A percentile compares a stretch with the other conserved stretches of the same genome.
Conservation (phyloP, 1,140 invertebrate genomes). For the Brachionus paranguensis region DNA sequence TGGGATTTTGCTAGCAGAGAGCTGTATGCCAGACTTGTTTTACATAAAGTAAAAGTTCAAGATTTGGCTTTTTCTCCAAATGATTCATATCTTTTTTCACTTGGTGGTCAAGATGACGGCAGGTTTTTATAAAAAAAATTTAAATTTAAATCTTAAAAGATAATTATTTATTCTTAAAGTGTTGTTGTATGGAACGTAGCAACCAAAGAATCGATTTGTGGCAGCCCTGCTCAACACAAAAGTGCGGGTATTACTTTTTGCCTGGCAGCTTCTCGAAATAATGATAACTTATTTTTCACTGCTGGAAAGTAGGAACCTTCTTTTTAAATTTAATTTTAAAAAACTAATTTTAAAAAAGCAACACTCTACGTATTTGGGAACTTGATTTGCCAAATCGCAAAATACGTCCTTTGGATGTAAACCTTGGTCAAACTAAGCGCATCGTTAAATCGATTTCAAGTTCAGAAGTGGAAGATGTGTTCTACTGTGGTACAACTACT, state of each 20-base stretch:
- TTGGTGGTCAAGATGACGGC: slow-evolving; percentile 81
- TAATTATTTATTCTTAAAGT: slow-evolving; percentile 43
- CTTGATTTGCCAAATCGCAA: slow-evolving; percentile 66
- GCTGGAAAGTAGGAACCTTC: slow-evolving; percentile 53
- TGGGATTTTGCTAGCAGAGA: slow-evolving; percentile 70
- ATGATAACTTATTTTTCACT: slow-evolving; percentile 54
- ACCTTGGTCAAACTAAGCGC: slow-evolving; percentile 54
- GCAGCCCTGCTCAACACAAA: slow-evolving; percentile 53
- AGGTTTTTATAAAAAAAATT: not conserved
- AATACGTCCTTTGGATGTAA: slow-evolving; percentile 66
- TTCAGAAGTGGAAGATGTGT: not conserved
- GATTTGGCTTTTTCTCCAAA: slow-evolving; percentile 72
- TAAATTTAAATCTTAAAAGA: not conserved
- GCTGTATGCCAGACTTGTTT: slow-evolving; percentile 64
- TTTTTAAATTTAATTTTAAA: not conserved
- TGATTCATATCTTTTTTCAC: slow-evolving; percentile 71
- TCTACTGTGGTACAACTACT: slow-evolving; percentile 76
- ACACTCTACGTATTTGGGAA: slow-evolving; percentile 69
- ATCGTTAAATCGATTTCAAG: slow-evolving; percentile 51
- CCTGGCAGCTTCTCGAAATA: slow-evolving; percentile 48
- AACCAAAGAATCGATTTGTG: slow-evolving; percentile 53
- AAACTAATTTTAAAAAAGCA: slow-evolving; percentile 56
- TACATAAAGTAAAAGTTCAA: slow-evolving; percentile 78
- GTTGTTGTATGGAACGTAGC: slow-evolving; percentile 55
- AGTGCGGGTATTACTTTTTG: slow-evolving; percentile 54